Percentiles rank a stretch among this genome's conserved stretches.
Evolutionary conservation across 2,797 vertebrate genomes (phyloP).

Genomic region (Hozukius guyotensis): DNA sequence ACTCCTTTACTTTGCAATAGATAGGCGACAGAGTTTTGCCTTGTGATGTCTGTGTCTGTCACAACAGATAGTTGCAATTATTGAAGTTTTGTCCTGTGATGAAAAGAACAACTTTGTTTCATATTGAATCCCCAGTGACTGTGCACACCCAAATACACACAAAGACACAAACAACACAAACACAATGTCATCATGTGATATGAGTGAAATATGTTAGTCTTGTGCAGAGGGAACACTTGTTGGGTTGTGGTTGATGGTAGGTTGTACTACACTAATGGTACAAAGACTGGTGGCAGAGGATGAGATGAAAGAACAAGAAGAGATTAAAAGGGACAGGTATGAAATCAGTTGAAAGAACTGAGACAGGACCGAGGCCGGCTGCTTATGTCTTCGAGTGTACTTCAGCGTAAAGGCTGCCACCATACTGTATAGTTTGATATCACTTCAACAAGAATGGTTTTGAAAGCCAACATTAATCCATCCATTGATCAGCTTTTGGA

Average conservation of each 20-base stretch:
- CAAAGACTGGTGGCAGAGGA: constrained; percentile 9
- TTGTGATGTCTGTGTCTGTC: constrained; percentile 23
- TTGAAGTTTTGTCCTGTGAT: constrained; percentile 32
- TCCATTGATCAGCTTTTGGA: not conserved
- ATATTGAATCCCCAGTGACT: constrained; percentile 33
- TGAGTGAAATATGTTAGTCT: constrained; percentile 1
- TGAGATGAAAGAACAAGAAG: constrained; percentile 15
- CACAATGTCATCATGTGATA: not conserved
- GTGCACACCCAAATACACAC: not conserved
- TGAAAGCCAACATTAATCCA: constrained; percentile 1
- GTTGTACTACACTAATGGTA: not conserved
- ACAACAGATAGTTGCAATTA: constrained; percentile 16
- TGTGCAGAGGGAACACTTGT: constrained; percentile 17
- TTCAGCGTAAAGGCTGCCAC: not conserved
- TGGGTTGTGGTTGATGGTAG: constrained; percentile 12
- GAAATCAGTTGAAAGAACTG: constrained; percentile 17
- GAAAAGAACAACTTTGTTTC: constrained; percentile 27
- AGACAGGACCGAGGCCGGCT: constrained; percentile 12
- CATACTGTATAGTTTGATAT: constrained; percentile 10
- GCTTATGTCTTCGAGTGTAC: constrained; percentile 4
- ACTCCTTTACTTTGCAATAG: not conserved
- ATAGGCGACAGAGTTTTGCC: not conserved
- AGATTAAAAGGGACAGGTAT: constrained; percentile 17
- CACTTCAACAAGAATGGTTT: constrained; percentile 9
- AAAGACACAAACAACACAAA: not conserved